phyloP scores from a whole-genome alignment of 2,113 vertebrate genomes.

The Brachyistius frenatus region DNA sequence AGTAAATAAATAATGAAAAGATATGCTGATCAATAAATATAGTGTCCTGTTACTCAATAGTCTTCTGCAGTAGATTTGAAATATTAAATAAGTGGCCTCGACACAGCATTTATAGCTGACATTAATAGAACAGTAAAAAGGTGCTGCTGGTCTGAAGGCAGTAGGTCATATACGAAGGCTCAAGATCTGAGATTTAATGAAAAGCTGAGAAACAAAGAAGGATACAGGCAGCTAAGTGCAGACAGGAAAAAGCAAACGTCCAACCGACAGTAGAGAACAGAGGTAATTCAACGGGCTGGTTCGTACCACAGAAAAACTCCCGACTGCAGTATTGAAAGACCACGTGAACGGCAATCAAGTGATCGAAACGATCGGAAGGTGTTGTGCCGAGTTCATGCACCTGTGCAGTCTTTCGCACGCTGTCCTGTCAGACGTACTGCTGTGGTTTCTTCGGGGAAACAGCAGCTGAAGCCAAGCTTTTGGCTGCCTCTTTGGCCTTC shows the following conservation, averaged over 20 bases:
- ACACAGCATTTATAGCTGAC: background rate
- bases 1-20: background rate
- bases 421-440: constrained; percentile 78
- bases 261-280: background rate
- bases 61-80: constrained; percentile 4
- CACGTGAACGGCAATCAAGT: background rate
- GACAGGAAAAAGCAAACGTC: background rate
- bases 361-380: constrained; percentile 17
- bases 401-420: background rate
- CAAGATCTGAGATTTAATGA: constrained; percentile 58
- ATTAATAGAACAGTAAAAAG: constrained; percentile 1
- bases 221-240: background rate
- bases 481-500: constrained; percentile 80
- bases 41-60: background rate
- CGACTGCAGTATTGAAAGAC: background rate
- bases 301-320: background rate
- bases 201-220: background rate
- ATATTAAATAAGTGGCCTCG: constrained; percentile 11
- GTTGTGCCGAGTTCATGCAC: background rate
- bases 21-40: background rate
- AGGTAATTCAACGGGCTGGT: background rate
- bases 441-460: constrained; percentile 75
- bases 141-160: constrained; percentile 47
- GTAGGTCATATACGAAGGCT: constrained; percentile 22
- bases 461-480: constrained; percentile 79